Base-by-base conservation (phyloP, 1,140 invertebrate genomes). In the Bicyclus anynana region DNA sequence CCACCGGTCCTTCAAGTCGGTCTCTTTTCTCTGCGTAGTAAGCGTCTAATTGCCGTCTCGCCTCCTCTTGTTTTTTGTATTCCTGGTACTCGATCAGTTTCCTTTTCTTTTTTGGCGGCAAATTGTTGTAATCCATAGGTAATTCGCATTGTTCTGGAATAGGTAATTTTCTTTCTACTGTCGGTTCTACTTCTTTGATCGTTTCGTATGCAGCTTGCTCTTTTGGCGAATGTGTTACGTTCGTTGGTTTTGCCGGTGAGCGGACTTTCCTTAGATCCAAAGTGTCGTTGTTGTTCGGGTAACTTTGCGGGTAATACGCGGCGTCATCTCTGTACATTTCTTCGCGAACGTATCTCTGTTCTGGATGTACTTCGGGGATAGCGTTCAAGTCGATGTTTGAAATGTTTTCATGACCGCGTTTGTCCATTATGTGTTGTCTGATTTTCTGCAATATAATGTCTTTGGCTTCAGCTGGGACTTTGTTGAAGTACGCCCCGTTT, bases 361-460 rank as follows among this genome's bases (percentile, higher is more conserved):
- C 79, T 6, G 57, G 26, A 12, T 60, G 51, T 13, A 37, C 6
- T 7, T 73, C 70, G 6, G 23, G 44, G 26, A 64, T 68, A 13
- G 61, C 56, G 17, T 68, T 75, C 20, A 65, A 58, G 7, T 80
- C 74, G 1, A 50, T 49, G 37, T 60, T 52, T 5, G 29, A 38
- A 37, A 54, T 48, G 33, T 72, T 74, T 20, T 90, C 89, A 65
- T 84, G 88, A 16, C 82, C 80, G 6, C 87, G 81, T 53, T 89
- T 87, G 38, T 89, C 87, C 81, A 90, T 83, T 51, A 90, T 90
- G 53, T 90, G 89, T 46, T 90, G 87, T 59, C 89, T 54, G 50
- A 90, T 90, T 75, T 89, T 90, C 71, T 89, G 83, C 46, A 89
- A 70, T 20, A 90, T 89, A 14, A 84, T 76, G 64, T 89, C 81